Evolutionary conservation across 2,797 vertebrate species (phyloP).

Genomic region (Hypotaenidia okinawae): DNA sequence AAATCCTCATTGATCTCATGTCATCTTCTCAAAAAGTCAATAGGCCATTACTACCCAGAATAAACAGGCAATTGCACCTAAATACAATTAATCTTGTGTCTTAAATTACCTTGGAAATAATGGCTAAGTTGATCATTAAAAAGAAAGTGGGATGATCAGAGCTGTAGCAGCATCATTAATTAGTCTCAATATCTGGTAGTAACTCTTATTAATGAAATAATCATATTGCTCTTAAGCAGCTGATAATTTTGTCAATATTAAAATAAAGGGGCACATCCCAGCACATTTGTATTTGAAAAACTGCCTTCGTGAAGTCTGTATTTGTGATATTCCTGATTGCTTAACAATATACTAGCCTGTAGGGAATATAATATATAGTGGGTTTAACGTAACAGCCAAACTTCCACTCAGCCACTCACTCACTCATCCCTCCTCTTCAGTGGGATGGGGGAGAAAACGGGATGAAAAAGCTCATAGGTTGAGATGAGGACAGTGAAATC

Average conservation of each 20-base stretch:
- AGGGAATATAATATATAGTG: no score
- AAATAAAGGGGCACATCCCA: background rate
- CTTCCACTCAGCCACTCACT: background rate
- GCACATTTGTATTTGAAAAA: background rate
- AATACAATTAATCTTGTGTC: conserved; percentile 25
- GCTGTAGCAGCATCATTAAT: background rate
- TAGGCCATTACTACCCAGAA: conserved; percentile 14
- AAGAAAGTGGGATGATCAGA: background rate
- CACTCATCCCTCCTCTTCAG: background rate
- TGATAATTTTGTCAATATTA: conserved; percentile 8
- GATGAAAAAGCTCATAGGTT: background rate
- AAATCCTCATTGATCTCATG: conserved; percentile 41
- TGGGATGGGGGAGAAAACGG: background rate
- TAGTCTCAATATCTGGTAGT: background rate
- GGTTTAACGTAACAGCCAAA: background rate
- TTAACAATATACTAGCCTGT: background rate
- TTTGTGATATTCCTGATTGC: background rate
- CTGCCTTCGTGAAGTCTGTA: background rate
- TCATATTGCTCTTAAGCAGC: background rate
- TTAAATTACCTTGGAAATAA: conserved; percentile 11
- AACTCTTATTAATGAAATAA: background rate
- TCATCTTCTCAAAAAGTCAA: conserved; percentile 35
- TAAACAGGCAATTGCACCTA: background rate
- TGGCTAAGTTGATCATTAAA: background rate
- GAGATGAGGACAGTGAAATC: background rate